Percentiles rank a stretch among this genome's conserved stretches.
Conservation (phyloP, 2,888 invertebrate genomes). For the Osedax fenrisi region DNA sequence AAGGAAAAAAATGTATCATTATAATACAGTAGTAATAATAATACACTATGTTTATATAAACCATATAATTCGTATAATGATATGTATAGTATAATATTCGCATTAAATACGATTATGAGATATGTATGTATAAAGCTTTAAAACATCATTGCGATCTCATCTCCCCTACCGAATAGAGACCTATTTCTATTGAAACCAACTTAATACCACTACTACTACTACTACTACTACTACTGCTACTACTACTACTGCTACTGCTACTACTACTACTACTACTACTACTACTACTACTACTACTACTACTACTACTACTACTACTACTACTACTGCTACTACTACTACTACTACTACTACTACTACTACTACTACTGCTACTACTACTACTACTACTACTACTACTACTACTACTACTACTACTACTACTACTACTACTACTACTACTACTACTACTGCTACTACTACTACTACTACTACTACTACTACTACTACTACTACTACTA, state of each 20-base stretch:
- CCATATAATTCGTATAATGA: no score
- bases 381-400: not conserved
- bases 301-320: not conserved
- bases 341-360: not conserved
- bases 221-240: not conserved
- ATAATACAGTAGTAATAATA: no score
- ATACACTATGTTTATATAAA: no score
- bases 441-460: constrained; percentile 13
- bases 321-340: not conserved
- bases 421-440: constrained; percentile 16
- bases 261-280: not conserved
- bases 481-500: constrained; percentile 13
- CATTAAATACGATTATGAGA: no score
- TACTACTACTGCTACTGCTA: not conserved
- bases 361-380: not conserved
- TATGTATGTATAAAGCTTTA: no score
- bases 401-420: constrained; percentile 1
- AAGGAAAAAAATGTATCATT: no score
- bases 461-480: constrained; percentile 16
- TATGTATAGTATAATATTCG: no score
- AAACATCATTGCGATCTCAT: no score
- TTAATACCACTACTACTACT: not conserved
- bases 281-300: not conserved
- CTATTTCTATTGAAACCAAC: not conserved
- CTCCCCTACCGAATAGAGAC: no score